Evolutionary conservation across 2,888 invertebrate genomes (phyloP).

Genomic region (Caenorhabditis panamensis): DNA sequence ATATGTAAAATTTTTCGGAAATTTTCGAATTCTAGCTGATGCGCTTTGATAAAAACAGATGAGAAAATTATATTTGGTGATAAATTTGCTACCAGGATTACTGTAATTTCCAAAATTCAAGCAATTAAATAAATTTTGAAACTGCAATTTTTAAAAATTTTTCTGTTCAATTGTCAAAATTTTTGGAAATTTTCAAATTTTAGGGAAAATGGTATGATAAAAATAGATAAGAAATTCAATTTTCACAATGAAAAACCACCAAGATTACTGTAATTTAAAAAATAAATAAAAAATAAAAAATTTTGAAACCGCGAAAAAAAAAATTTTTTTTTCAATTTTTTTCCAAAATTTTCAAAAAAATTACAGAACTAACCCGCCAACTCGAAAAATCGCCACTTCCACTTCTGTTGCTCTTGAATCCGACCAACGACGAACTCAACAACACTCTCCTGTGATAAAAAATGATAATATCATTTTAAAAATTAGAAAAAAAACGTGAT

Average conservation of each 20-base stretch:
- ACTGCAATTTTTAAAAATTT: too few species aligned
- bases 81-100: too few species aligned
- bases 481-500: background rate
- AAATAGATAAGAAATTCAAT: too few species aligned
- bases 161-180: background rate
- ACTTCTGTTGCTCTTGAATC: constrained; percentile 35
- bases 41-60: too few species aligned
- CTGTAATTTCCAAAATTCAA: too few species aligned
- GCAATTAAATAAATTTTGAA: constrained; percentile 1
- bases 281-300: background rate
- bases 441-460: constrained; percentile 52
- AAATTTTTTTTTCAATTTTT: background rate
- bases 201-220: background rate
- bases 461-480: background rate
- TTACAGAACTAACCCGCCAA: constrained; percentile 44
- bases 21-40: too few species aligned
- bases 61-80: too few species aligned
- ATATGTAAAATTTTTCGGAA: too few species aligned
- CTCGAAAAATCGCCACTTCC: constrained; percentile 50
- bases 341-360: background rate
- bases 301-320: background rate
- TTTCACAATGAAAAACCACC: too few species aligned
- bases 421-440: constrained; percentile 40
- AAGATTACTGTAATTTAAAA: too few species aligned
- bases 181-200: background rate